Evolutionary conservation across 2,113 vertebrate genomes (phyloP).

Genomic region (human): DNA sequence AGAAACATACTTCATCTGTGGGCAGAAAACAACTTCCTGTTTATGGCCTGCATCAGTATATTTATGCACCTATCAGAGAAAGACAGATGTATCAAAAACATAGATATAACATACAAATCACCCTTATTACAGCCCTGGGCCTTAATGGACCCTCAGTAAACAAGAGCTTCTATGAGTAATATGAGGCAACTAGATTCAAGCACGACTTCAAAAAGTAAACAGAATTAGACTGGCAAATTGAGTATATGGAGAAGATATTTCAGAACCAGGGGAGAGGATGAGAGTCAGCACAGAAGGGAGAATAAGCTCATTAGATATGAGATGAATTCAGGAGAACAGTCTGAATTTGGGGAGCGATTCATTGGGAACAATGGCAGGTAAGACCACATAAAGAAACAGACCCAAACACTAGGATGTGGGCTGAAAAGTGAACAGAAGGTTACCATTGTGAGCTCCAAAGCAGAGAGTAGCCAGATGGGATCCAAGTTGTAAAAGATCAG

Average conservation of each 20-base stretch:
- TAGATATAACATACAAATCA: background rate
- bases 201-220: background rate
- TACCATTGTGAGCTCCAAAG: too few species aligned
- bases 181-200: background rate
- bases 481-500: background rate
- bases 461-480: background rate
- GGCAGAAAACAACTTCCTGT: background rate
- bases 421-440: background rate
- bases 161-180: background rate
- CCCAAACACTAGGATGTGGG: background rate
- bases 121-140: background rate
- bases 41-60: background rate
- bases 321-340: background rate
- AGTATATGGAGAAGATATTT: background rate
- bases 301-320: background rate
- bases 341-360: background rate
- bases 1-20: background rate
- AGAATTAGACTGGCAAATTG: background rate
- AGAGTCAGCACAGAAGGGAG: background rate
- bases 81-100: background rate
- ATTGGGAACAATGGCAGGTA: background rate
- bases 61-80: background rate
- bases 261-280: fast-evolving
- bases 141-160: background rate
- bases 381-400: background rate